Evolutionary conservation across 37 sponge, comb jelly and placozoan genomes (phyloP), one percentile per base, ranked within the genome.

Genomic region (Halisarca cf. caerulea): DNA sequence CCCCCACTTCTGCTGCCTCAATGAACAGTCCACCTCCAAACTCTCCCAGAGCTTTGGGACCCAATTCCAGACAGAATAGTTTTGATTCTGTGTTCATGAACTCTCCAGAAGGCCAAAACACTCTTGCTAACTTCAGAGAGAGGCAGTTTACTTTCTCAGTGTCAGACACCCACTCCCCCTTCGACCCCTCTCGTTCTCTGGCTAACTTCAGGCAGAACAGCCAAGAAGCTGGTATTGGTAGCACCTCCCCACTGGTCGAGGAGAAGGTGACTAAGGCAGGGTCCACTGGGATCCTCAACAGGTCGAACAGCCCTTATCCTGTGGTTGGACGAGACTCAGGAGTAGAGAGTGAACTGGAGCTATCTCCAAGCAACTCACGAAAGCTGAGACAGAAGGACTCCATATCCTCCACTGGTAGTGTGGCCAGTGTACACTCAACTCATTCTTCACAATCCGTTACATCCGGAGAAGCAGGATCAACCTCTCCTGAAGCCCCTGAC

Each of bases 371-470:
- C 17, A 51, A 17, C 78, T n/a, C 37, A 15, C 34, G 81, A 41
- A 85, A 81, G 7, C 83, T 83, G 23, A 69, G 80, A 25, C 83
- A 86, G 0, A 73, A 82, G 59, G 75, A 53, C 60, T 90, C 90
- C 21, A 35, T 86, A 11, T 90, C 90, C 2, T 85, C 86, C 61
- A 80, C 79, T 0, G 47, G 82, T 36, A 59, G 78, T 30, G 34
- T 24, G 38, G 17, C 69, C 30, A 68, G 69, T 34, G 7, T 17
- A 18, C 69, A 68, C 69, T 68, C 64, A 27, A 37, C 20, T 9
- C 37, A 71, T 11, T 71, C 77, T 36, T 35, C 77, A 2, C 44
- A 74, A 1, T 74, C 69, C 17, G 69, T 28, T 2, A 34, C 32
- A 1, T 68, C 77, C 18, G 77, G 42, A 1, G 77, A 74, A 2